Percentiles rank a stretch among this genome's conserved stretches.
Evolutionary conservation across 2,797 vertebrate genomes (phyloP).

Genomic region (Ambastaia sidthimunki): DNA sequence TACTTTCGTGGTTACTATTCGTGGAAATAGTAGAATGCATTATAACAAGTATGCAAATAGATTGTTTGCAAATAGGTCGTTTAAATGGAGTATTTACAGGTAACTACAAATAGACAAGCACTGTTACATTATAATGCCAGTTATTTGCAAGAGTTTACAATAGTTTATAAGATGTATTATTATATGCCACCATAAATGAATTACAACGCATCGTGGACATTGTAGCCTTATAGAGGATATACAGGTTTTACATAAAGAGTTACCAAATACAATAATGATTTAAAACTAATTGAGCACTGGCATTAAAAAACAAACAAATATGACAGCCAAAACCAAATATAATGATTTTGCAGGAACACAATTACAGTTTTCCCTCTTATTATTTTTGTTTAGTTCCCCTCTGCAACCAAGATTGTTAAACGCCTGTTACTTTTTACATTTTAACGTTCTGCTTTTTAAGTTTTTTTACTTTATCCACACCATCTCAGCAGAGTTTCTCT

Average conservation of each 20-base stretch:
- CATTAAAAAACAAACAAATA: not conserved
- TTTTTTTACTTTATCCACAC: not conserved
- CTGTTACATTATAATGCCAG: not conserved
- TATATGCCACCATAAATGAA: not conserved
- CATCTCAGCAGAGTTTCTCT: not conserved
- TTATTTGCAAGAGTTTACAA: constrained; percentile 5
- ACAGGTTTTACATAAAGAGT: not conserved
- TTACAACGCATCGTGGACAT: not conserved
- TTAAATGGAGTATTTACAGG: not conserved
- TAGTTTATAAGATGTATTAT: not conserved
- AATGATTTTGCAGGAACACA: not conserved
- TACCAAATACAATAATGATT: not conserved
- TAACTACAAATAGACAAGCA: not conserved
- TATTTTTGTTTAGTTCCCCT: not conserved
- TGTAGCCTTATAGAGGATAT: not conserved
- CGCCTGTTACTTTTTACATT: not conserved
- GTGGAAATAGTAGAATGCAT: not conserved
- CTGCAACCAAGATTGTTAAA: not conserved
- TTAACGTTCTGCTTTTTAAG: not conserved
- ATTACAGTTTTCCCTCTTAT: not conserved
- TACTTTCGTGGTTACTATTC: not conserved
- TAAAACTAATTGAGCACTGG: not conserved
- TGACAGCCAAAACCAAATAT: not conserved
- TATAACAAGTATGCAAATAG: not conserved
- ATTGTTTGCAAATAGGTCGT: not conserved